Evolutionary conservation across 2,888 invertebrate species (phyloP).

Genomic region (Saturnia pavonia): DNA sequence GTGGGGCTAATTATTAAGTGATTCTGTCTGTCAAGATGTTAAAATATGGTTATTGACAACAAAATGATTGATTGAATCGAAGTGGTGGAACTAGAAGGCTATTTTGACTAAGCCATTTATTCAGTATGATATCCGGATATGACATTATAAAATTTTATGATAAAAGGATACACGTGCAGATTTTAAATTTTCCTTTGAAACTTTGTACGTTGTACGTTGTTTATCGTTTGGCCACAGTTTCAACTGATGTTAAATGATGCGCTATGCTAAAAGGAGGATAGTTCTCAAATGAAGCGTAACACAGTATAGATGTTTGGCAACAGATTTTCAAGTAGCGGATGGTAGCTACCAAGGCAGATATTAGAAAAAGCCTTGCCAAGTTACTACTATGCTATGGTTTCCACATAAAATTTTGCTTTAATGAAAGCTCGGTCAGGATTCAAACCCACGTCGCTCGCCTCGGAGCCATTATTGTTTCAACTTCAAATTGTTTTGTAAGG

Average conservation of each 20-base stretch:
- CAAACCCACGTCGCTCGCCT: background rate
- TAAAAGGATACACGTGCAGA: background rate
- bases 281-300: no score
- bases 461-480: no score
- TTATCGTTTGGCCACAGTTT: background rate
- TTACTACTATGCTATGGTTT: no score
- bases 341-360: no score
- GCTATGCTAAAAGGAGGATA: no score
- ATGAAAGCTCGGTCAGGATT: background rate
- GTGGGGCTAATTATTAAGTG: conserved; percentile 42
- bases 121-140: no score
- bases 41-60: conserved; percentile 25
- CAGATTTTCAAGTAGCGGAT: no score
- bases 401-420: no score
- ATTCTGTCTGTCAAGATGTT: conserved; percentile 42
- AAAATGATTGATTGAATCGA: conserved; percentile 26
- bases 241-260: background rate
- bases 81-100: background rate
- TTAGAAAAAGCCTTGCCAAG: no score
- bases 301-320: no score
- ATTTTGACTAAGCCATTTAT: conserved; percentile 18
- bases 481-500: no score
- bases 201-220: no score
- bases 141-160: background rate
- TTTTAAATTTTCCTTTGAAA: background rate